Conservation (phyloP, 2,888 invertebrate species). For the Drosophila pseudotalamancana region DNA sequence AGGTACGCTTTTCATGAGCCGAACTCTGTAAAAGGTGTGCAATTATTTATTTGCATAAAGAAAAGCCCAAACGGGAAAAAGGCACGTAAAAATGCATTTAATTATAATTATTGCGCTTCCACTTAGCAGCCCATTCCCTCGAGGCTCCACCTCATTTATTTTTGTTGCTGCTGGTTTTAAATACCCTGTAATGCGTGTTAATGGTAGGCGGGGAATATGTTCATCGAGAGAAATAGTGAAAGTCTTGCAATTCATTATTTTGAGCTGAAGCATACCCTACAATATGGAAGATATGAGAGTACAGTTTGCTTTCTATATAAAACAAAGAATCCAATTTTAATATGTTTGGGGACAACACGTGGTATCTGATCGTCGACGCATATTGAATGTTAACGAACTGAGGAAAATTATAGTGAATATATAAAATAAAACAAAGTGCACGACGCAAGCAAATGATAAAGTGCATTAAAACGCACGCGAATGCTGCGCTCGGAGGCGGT, state of each 20-base stretch:
- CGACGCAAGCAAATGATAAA: constrained; percentile 67
- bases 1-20: constrained; percentile 35
- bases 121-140: constrained; percentile 42
- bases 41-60: constrained; percentile 76
- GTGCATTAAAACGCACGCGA: constrained; percentile 75
- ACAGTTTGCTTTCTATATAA: no score
- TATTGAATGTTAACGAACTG: constrained; percentile 11
- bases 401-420: constrained; percentile 73
- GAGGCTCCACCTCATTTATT: constrained; percentile 13
- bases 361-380: constrained; percentile 11
- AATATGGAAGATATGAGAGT: not conserved
- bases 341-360: not conserved
- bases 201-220: not conserved
- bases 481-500: constrained; percentile 12
- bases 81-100: constrained; percentile 78
- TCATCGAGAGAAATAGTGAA: no score
- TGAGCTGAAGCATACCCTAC: no score
- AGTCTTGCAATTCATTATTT: no score
- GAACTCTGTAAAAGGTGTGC: constrained; percentile 59
- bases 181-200: constrained; percentile 24
- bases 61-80: constrained; percentile 64
- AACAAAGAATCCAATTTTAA: no score
- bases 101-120: constrained; percentile 78
- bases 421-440: constrained; percentile 77
- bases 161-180: constrained; percentile 37